Base-by-base conservation (phyloP, 2,888 invertebrate genomes). In the Geotrupes spiniger region DNA sequence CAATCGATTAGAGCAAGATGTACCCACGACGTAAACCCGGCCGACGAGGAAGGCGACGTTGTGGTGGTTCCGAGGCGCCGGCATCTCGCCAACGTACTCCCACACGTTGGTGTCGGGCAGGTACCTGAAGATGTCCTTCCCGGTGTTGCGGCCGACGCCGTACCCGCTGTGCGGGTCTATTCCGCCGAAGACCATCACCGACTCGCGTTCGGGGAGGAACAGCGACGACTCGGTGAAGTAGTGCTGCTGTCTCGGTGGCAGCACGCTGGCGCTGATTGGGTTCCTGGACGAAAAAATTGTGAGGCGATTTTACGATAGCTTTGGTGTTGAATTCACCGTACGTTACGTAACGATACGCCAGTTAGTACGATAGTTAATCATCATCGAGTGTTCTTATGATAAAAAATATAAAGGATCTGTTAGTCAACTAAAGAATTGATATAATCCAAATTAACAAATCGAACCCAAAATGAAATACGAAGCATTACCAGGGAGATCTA, bases 21-120 rank as follows among this genome's bases (percentile, higher is more conserved):
- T 74, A 80, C 87, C 87, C 53, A 82, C 82, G 56, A 87, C 72
- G 67, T 83, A 87, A 25, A 87, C 78, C 54, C 80, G 76, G 46
- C 83, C 84, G 59, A 78, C 76, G 36, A 83, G 71, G 60, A 82
- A 82, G 10, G 78, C 80, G 0, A 82, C 79, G 0, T 82, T 79
- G 64, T 86, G 86, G 63, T 85, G 84, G 63, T 84, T 83, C 49
- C 87, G 75, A 0, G 86, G 83, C 61, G 83, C 82, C 0, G 86
- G 87, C 51, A 87, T 75, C 52, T 81, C 80, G 2, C 83, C 83
- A 0, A 84, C 81, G 58, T 76, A 75, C 58, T 83, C 81, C 87
- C 87, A 87, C 10, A 73, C 69, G 64, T 84, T 84, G 4, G 72
- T 73, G 5, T 77, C 75, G 1, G 82, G 78, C 56, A 81, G 76